Evolutionary conservation across 2,113 vertebrate species (phyloP), one percentile per base, ranked within the genome.

Genomic region (Microtus richardsoni): DNA sequence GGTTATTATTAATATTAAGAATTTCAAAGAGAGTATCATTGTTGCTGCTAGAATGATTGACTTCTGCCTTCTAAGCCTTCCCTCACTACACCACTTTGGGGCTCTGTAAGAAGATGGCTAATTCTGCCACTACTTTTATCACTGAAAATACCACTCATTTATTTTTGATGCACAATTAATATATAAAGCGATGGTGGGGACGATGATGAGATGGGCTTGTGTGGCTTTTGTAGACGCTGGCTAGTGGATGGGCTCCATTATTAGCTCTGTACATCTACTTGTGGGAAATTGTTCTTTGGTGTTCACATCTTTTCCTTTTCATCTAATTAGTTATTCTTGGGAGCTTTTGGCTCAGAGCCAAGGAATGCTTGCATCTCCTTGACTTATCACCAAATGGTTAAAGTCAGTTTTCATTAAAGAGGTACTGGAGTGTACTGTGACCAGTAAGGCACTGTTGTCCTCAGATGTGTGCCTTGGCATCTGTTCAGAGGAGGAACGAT

Each of bases 401-500:
- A 93, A 92, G 41, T 17, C 77, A 44, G 73, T 86, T 96, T 96
- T 96, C 78, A 80, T 10, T 88, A 47, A 68, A 82, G 91, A 93
- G 66, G 52, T 93, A 62, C 44, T 84, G 62, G 62, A 89, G 68
- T 92, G 54, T 84, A 68, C 84, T 95, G 74, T 92, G 77, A 95
- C 82, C 84, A 90, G 62, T 44, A 60, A 88, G 4, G 68, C 74
- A 83, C 9, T 79, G 22, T 89, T 97, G 92, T 91, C 70, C 88
- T 93, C 88, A 58, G 49, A 62, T 80, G 86, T 95, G n/a, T 94
- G 92, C 74, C 86, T 93, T 93, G 84, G 91, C 95, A 94, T 95
- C 91, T 97, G 97, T 84, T 97, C 95, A 89, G 95, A 95, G 88
- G 86, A 91, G 94, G 94, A 95, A 94, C 44, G 96, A 96, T 91